Conservation (phyloP, 1,140 invertebrate species). For the Leucophenga varia region DNA sequence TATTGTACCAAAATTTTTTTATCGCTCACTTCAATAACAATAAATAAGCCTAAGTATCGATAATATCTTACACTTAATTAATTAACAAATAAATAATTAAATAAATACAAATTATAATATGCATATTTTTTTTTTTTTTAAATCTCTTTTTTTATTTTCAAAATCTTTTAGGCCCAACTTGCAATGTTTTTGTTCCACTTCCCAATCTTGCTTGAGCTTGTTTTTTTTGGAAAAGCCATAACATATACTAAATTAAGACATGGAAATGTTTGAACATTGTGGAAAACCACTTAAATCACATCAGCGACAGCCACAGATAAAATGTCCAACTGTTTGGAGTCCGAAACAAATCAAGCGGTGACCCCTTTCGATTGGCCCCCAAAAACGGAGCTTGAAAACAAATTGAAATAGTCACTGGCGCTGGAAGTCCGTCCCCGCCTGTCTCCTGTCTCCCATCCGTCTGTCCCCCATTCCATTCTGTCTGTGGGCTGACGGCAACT, state of each 20-base stretch:
- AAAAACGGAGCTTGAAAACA: slow-evolving; percentile 13
- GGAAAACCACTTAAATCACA: slow-evolving; percentile 45
- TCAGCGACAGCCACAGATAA: slow-evolving; percentile 41
- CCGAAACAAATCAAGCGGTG: slow-evolving; percentile 37
- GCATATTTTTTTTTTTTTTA: too few species aligned
- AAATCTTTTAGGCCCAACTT: too few species aligned
- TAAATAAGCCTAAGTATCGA: too few species aligned
- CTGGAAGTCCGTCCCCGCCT: neutral
- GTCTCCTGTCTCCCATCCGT: neutral
- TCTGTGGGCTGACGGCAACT: slow-evolving; percentile 21
- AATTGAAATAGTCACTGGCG: slow-evolving; percentile 28
- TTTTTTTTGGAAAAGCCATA: neutral
- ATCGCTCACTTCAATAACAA: too few species aligned
- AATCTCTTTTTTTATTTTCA: too few species aligned
- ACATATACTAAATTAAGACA: slow-evolving; percentile 33
- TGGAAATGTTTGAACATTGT: slow-evolving; percentile 26
- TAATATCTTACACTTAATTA: too few species aligned
- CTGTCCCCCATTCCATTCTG: too few species aligned
- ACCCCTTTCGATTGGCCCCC: slow-evolving; percentile 15
- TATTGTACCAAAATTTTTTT: too few species aligned
- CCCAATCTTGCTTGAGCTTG: neutral
- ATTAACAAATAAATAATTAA: slow-evolving; percentile 16
- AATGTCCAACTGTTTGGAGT: slow-evolving; percentile 16
- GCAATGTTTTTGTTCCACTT: slow-evolving; percentile 12
- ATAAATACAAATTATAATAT: neutral